Evolutionary conservation across 2,888 invertebrate genomes (phyloP), one percentile per base, ranked within the genome.

Genomic region (Hirtodrosophila cameraria): DNA sequence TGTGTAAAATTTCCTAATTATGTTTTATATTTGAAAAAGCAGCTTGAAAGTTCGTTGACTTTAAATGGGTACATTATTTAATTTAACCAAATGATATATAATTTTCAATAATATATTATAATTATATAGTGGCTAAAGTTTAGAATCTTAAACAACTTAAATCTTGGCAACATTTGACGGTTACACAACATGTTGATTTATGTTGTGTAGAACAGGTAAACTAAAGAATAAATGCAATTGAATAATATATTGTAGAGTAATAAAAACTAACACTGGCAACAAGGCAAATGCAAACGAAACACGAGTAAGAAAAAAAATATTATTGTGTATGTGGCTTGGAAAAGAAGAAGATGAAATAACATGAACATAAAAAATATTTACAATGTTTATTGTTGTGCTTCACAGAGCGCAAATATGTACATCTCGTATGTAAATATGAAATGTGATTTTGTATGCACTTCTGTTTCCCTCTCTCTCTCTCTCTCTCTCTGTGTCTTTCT

Each of bases 311-410:
- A 62, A 74, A 74, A 18, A 18, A 18, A n/a, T n/a, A 67, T 66
- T 39, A 60, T 43, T 42, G 33, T 18, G 27, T 30, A 18, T 13
- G 48, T 49, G 42, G 18, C 33, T 48, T 16, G 23, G n/a, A 38
- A 59, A n/a, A n/a, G n/a, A n/a, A n/a, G n/a, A 36, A 55, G 36
- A 38, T 52, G 59, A 60, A 75, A 64, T 55, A 49, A 42, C 53
- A 42, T 30, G 15, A 25, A 30, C 49, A 62, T 60, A 65, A 57
- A 63, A 67, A 70, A 72, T 83, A 83, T 86, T 77, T 84, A 77
- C 86, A 82, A 81, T 82, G 85, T 82, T 82, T 86, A 86, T 77
- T 81, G 86, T 77, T 86, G 82, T 86, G 86, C 86, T 86, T 80
- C 75, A 66, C 54, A 61, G 86, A 82, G 82, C 82, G 58, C 78